Evolutionary conservation across 2,797 vertebrate genomes (phyloP).

Genomic region (Myotis planiceps): DNA sequence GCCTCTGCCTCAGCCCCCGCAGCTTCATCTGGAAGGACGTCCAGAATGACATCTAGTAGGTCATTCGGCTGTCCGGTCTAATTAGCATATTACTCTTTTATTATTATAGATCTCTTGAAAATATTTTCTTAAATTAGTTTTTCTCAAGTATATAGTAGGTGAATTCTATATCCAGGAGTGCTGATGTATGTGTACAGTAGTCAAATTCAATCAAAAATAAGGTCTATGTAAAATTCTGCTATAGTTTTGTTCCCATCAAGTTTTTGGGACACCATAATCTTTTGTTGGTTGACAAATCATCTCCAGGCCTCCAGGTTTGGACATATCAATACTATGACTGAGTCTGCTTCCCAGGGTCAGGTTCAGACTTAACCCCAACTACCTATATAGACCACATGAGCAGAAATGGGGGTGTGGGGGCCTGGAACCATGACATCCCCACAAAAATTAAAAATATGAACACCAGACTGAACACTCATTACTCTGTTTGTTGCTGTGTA

Average conservation of each 20-base stretch:
- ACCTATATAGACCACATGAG: neutral
- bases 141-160: neutral
- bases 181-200: neutral
- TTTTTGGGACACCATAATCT: neutral
- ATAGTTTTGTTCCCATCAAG: neutral
- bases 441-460: neutral
- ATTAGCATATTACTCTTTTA: too few relatives aligned
- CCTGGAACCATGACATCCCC: neutral
- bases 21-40: too few relatives aligned
- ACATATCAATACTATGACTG: too few relatives aligned
- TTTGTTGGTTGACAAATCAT: neutral
- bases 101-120: neutral
- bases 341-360: neutral
- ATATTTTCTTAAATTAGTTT: neutral
- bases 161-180: neutral
- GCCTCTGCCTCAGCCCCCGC: too few relatives aligned
- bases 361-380: neutral
- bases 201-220: neutral
- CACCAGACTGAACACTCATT: neutral
- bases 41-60: too few relatives aligned
- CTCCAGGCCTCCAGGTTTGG: neutral
- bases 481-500: neutral
- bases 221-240: neutral
- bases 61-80: too few relatives aligned
- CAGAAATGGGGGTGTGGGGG: rapidly evolving